Base-by-base conservation (phyloP, 2,888 invertebrate genomes). In the Lampropteryx suffumata region DNA sequence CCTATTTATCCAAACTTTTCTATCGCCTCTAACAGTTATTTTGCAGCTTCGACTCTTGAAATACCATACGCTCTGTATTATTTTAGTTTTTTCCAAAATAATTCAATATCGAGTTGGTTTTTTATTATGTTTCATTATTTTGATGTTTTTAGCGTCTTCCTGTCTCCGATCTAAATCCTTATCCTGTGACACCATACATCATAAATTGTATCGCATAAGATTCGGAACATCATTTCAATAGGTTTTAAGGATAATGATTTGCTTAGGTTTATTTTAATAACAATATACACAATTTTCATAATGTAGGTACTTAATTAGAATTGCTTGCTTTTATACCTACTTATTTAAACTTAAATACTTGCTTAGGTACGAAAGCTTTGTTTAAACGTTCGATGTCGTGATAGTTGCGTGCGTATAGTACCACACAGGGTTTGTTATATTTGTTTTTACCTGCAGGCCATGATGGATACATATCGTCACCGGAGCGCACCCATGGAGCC, bases 401-500 rank as follows among this genome's bases (percentile, higher is more conserved):
- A 44, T 37, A 39, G 17, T 30, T 21, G 6, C 13, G 21, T 17
- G 4, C 3, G 17, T 24, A 21, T 28, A 8, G n/a, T 21, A n/a
- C 24, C 1, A 12, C n/a, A 12, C 14, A 29, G 35, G 24, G 34
- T 17, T 32, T 13, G 5, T 7, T 35, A 9, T n/a, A 28, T 24
- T 17, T 28, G 29, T 43, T 37, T 30, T 30, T 21, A 12, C 28
- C 47, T 57, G 12, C 71, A 84, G 85, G 79, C 1, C 86, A 84
- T 2, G 88, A 90, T 76, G 96, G 96, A 5, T 97, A 97, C 79
- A 95, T 96, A 93, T 96, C 96, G 44, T 97, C 97, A 1, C 97
- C 97, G 0, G 97, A 97, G 75, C 92, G 96, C 55, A 92, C 93
- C n/a, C n/a, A n/a, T 35, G 92, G 93, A 3, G 90, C 94, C 13